Evolutionary conservation across 1,140 invertebrate species (phyloP).

Genomic region (Conus ventricosus): DNA sequence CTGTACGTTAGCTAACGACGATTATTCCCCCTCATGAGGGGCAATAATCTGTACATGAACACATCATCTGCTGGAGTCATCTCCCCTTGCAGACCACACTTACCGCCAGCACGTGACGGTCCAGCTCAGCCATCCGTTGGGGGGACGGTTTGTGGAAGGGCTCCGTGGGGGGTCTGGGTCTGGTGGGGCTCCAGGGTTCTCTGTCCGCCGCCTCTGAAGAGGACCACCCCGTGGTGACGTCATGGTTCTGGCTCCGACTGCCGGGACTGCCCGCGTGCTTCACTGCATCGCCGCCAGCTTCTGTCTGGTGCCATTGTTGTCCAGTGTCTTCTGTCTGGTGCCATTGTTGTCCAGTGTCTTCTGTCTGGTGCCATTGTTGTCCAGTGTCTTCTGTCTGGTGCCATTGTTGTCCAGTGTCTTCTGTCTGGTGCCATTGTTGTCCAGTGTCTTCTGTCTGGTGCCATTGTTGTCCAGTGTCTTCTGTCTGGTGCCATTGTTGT

Average conservation of each 20-base stretch:
- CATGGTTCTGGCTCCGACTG: background rate
- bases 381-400: background rate
- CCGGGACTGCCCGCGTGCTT: background rate
- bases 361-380: too few relatives aligned
- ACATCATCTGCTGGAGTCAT: too few relatives aligned
- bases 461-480: background rate
- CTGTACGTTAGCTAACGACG: too few relatives aligned
- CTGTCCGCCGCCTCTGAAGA: background rate
- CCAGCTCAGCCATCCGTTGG: background rate
- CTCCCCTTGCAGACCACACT: background rate
- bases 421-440: too few relatives aligned
- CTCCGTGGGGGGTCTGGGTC: background rate
- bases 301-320: background rate
- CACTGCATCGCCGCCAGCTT: background rate
- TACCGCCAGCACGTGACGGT: conserved; percentile 2
- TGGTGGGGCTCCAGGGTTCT: background rate
- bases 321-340: background rate
- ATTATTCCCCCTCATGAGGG: too few relatives aligned
- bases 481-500: background rate
- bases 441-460: background rate
- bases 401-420: too few relatives aligned
- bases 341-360: too few relatives aligned
- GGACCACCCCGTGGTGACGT: background rate
- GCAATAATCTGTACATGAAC: too few relatives aligned
- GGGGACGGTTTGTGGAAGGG: background rate